Evolutionary conservation across 37 sponge, comb jelly and placozoan genomes (phyloP), one percentile per base, ranked within the genome.

Genomic region (Hexactinellida sp.): DNA sequence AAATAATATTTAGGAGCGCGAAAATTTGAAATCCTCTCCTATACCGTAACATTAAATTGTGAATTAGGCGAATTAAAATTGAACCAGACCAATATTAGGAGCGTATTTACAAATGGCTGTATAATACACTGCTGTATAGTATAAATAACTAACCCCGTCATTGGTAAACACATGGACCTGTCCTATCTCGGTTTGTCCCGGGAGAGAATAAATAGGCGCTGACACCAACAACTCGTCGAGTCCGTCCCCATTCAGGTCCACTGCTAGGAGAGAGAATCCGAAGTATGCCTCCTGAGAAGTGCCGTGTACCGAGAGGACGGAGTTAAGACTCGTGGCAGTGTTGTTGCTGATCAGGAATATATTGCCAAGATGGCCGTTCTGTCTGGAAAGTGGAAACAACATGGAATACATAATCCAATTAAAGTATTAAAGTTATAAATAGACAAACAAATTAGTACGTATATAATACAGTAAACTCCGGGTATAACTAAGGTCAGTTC

Each of bases 141-240:
- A 84, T 36, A 41, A 7, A 10, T 30, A 16, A 85, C 92, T 82
- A 83, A 91, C 92, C 1, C 54, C 84, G 55, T 36, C 71, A 37
- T 94, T 92, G 0, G 52, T 82, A 87, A 88, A 94, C 36, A 92
- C 84, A 36, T 84, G 91, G 10, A 94, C 93, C 0, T 86, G 71
- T 0, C 95, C 95, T 38, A 88, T 76, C 34, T 94, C 95, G 10
- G 91, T 86, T n/a, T 34, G 13, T 32, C 32, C 54, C 24, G 36
- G 30, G 24, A 82, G 54, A 38, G 85, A 21, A 35, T 71, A 88
- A 55, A 92, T 47, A 0, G 95, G 95, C 32, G 91, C 95, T 54
- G 88, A 86, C 37, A 94, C 91, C 39, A 94, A 38, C 30, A 94
- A 19, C 30, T 90, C 92, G 83, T 94, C 93, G 36, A 86, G 55